Evolutionary conservation across 2,113 vertebrate genomes (phyloP).

Genomic region (Axis porcinus): DNA sequence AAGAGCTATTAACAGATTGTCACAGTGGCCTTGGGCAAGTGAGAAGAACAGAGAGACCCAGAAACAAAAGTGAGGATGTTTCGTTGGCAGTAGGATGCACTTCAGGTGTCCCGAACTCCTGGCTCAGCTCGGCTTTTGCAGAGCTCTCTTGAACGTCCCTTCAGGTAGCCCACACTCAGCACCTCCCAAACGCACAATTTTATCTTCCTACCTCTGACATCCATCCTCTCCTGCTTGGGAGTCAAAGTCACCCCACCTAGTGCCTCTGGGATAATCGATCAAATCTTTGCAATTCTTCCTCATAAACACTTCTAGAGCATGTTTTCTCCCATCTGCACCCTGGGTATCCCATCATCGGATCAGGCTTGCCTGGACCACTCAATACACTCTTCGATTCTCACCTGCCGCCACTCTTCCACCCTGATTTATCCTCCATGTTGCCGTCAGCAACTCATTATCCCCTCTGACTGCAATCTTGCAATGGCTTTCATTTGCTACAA

Average conservation of each 20-base stretch:
- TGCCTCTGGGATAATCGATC: not conserved
- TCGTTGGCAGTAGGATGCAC: not conserved
- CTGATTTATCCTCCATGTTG: not conserved
- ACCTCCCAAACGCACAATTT: not conserved
- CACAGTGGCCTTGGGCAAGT: not conserved
- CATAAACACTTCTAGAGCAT: not conserved
- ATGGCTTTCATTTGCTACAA: not conserved
- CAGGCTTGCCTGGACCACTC: not conserved
- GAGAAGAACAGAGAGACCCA: not conserved
- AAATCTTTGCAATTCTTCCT: not conserved
- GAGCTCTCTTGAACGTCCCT: not conserved
- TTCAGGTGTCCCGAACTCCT: not conserved
- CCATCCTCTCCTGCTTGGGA: not conserved
- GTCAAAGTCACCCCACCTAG: not conserved
- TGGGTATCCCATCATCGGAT: too few species aligned
- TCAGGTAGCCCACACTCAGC: not conserved
- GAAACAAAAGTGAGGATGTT: not conserved
- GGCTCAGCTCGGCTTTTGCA: not conserved
- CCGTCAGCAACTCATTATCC: not conserved
- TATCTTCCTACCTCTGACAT: not conserved
- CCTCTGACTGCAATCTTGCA: not conserved
- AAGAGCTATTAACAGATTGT: not conserved
- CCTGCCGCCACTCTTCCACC: not conserved
- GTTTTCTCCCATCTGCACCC: not conserved
- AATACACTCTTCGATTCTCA: rapidly evolving